Conservation (phyloP, 2,797 vertebrate genomes). For the Falco rusticolus region DNA sequence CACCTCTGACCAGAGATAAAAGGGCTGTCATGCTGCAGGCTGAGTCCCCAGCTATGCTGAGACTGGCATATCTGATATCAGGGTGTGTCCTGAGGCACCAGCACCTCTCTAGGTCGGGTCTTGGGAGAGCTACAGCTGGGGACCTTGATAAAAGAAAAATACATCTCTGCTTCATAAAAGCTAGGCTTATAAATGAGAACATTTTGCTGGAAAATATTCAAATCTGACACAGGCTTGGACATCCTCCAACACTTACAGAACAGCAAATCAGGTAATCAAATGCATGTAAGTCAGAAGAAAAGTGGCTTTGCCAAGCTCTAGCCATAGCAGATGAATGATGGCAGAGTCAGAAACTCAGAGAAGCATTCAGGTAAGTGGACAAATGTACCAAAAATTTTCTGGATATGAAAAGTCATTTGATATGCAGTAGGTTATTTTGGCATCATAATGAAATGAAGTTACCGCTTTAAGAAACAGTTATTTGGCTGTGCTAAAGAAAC, state of each 20-base stretch:
- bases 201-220: background rate
- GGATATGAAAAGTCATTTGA: background rate
- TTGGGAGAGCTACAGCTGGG: background rate
- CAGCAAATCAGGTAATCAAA: background rate
- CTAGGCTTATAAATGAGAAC: background rate
- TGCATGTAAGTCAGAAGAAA: background rate
- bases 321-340: background rate
- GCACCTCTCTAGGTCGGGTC: background rate
- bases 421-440: background rate
- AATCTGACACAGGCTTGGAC: background rate
- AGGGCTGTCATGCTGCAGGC: background rate
- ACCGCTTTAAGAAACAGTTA: background rate
- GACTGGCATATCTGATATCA: background rate
- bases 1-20: background rate
- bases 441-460: background rate
- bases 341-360: background rate
- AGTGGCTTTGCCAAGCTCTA: background rate
- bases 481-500: background rate
- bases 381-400: background rate
- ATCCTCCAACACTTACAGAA: background rate
- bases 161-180: background rate
- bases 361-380: background rate
- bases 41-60: background rate
- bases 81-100: background rate
- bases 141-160: background rate